A percentile compares a stretch with the other conserved stretches of the same genome.
Evolutionary conservation across 2,113 vertebrate genomes (phyloP).

Genomic region (Aepyceros melampus): DNA sequence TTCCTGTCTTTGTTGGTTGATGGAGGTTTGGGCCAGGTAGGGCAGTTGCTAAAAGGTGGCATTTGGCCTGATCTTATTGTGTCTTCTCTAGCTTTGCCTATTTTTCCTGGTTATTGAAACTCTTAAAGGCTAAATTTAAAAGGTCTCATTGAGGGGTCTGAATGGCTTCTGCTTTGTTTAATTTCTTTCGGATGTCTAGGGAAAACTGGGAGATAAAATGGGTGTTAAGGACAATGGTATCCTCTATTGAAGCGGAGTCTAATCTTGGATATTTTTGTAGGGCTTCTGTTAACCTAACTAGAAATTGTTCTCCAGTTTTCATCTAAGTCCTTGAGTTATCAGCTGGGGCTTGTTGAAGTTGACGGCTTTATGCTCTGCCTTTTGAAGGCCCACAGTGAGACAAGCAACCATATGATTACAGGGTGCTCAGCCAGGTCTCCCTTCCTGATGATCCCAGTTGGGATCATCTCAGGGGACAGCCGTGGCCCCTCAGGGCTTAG

Average conservation of each 20-base stretch:
- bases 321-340: background rate
- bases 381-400: background rate
- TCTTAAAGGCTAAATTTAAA: background rate
- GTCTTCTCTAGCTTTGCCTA: background rate
- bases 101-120: background rate
- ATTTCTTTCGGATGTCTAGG: background rate
- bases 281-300: background rate
- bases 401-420: background rate
- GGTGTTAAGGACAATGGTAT: background rate
- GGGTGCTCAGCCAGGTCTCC: background rate
- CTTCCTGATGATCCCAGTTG: background rate
- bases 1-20: background rate
- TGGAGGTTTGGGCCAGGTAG: background rate
- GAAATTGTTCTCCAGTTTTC: background rate
- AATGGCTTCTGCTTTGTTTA: background rate
- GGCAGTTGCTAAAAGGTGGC: background rate
- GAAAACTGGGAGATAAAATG: background rate
- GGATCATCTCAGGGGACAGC: background rate
- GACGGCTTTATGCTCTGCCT: background rate
- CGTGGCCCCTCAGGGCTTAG: accelerated
- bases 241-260: background rate
- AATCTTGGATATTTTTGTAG: background rate
- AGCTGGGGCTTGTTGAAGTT: background rate
- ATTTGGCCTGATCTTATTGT: background rate
- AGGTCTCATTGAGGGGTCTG: background rate